Evolutionary conservation across 2,113 vertebrate genomes (phyloP), one percentile per base, ranked within the genome.

Genomic region (Callipepla californica): DNA sequence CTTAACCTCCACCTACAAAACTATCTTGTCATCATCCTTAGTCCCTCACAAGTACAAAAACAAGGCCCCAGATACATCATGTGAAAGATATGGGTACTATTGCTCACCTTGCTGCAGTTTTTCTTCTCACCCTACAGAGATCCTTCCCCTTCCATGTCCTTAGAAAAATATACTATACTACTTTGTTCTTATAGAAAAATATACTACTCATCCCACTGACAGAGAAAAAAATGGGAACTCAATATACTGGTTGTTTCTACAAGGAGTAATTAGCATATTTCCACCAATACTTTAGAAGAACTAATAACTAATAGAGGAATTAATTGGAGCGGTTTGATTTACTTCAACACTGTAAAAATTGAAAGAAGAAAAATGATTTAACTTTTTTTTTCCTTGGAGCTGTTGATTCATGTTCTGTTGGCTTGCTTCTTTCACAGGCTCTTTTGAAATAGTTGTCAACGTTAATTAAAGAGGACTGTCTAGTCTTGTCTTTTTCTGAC

Each of bases 391-490:
- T 40, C 58, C 18, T 70, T 69, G 82, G 80, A 84, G 78, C 44
- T 73, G 58, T 76, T 72, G 62, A 81, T 87, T 89, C 57, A 19
- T 85, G 48, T 59, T 78, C 68, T 65, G 26, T 55, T 89, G 70
- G 16, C 62, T 90, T 75, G 48, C 53, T 48, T 82, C 44, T 82
- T 85, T 87, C 80, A 82, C 38, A 69, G 48, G 44, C 70, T 78
- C 58, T 82, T 94, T 80, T 91, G 69, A 92, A 92, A 85, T 61
- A 78, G 69, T 73, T 94, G 89, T 82, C 87, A 93, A 22, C 4
- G 1, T 89, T 92, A 85, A 94, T 90, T 92, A 93, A 92, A 92
- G n/a, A 82, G 53, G 55, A 73, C 25, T 79, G 53, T 83, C 75
- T 83, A 21, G 2, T 58, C 59, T 80, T 58, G 63, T 93, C 67